Conservation (phyloP, 2,113 vertebrate genomes). For the Gambusia affinis region DNA sequence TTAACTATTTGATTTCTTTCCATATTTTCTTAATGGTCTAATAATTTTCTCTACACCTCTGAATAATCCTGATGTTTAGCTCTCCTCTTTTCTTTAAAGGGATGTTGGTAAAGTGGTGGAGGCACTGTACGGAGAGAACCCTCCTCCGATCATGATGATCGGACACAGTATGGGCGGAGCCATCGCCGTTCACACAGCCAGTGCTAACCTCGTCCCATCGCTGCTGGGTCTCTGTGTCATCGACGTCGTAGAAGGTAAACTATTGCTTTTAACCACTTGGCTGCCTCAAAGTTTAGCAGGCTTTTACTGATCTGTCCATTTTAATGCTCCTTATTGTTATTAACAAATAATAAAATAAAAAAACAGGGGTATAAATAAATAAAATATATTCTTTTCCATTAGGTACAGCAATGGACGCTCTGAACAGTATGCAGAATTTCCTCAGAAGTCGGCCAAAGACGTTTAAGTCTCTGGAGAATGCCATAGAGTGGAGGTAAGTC, state of each 20-base stretch:
- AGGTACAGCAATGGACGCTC: conserved; percentile 98
- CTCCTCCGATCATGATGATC: conserved; percentile 94
- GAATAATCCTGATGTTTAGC: neutral
- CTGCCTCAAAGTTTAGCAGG: too few relatives aligned
- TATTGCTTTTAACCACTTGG: neutral
- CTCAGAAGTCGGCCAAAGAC: conserved; percentile 96
- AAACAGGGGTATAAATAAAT: neutral
- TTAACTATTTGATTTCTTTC: too few relatives aligned
- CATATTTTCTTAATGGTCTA: too few relatives aligned
- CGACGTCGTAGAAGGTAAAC: conserved; percentile 95
- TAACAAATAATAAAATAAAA: too few relatives aligned
- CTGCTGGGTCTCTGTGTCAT: conserved; percentile 96
- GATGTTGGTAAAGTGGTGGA: conserved; percentile 95
- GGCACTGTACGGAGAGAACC: conserved; percentile 91
- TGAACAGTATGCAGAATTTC: conserved; percentile 99
- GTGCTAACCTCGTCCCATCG: conserved; percentile 88
- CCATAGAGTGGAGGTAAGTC: conserved; percentile 96
- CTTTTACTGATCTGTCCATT: neutral
- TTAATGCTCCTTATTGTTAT: neutral
- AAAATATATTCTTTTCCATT: conserved; percentile 8
- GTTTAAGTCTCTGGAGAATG: conserved; percentile 96
- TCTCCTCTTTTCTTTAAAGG: conserved; percentile 67
- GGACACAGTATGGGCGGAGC: conserved; percentile 99
- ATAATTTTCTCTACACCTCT: too few relatives aligned
- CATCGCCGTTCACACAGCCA: conserved; percentile 93